Base-by-base conservation (phyloP, 2,888 invertebrate genomes). In the Drosophila ochracea region DNA sequence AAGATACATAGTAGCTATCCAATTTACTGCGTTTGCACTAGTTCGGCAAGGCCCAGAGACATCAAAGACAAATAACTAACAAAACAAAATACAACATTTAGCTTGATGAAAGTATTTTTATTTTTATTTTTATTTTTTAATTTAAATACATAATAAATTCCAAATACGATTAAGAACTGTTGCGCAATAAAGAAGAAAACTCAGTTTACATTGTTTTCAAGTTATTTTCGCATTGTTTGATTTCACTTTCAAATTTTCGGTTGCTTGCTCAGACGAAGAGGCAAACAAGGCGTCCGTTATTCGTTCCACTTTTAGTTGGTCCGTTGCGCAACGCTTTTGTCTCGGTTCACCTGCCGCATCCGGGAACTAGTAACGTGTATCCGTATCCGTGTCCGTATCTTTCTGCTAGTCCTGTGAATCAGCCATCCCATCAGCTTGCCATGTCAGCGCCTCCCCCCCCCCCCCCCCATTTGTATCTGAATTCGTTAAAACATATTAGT, bases 221-320 rank as follows among this genome's bases (percentile, higher is more conserved):
- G 82, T 90, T 89, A 90, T 87, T 89, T 88, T 86, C 86, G 72
- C 80, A 79, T 90, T 87, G 84, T 87, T 87, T 87, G 84, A 90
- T 89, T 90, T 87, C 89, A 89, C 89, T 86, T 85, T 85, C 78
- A 80, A 82, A 82, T 82, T 77, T 83, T 59, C 68, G 63, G 66
- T 67, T 82, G 82, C 84, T 78, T 82, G 75, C 84, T 70, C 82
- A 77, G 87, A 84, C 89, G 73, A 71, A 73, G 55, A n/a, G 62
- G 54, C 68, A 71, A 68, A 68, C 62, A 68, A 64, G 59, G 65
- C 50, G 54, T 41, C 19, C 28, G 37, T 13, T 41, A 55, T 66
- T 73, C 41, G 28, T 7, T 37, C 54, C 62, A 30, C 37, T 47
- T 54, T 64, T 60, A 60, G 63, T 58, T 47, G 21, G 39, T 16